These are phyloP conservation scores for Eupithecia tripunctaria DNA, from an alignment of 2,888 invertebrate genomes.

Conservation along the genomic window DNA sequence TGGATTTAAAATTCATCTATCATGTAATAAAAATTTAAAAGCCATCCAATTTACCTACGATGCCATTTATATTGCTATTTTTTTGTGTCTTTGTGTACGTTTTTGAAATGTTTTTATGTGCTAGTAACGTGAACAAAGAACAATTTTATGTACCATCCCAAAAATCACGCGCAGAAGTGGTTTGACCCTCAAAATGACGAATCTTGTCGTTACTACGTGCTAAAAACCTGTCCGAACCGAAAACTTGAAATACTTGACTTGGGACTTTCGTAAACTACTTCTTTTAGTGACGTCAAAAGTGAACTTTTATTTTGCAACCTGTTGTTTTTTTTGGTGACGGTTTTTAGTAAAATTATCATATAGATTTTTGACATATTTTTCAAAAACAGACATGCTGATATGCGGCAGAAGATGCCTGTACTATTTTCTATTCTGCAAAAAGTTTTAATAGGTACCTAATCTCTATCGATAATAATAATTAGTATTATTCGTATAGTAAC, in stretches of 20 bases:
- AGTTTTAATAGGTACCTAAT: not conserved
- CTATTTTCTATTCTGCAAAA: not conserved
- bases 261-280: slow-evolving; percentile 54
- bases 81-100: not conserved
- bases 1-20: no score
- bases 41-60: not conserved
- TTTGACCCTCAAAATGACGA: slow-evolving; percentile 43
- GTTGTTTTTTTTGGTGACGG: not conserved
- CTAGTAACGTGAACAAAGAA: slow-evolving; percentile 15
- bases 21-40: not conserved
- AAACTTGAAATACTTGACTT: slow-evolving; percentile 55
- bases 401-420: not conserved
- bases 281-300: slow-evolving; percentile 41
- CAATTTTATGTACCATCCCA: slow-evolving; percentile 12
- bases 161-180: slow-evolving; percentile 34
- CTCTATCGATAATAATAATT: not conserved
- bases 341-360: not conserved
- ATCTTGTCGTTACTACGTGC: slow-evolving; percentile 20
- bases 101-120: not conserved
- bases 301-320: slow-evolving; percentile 16
- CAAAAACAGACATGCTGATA: not conserved
- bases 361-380: not conserved
- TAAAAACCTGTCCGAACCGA: slow-evolving; percentile 45
- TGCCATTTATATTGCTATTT: not conserved
- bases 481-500: not conserved